phyloP scores from a whole-genome alignment of 2,113 vertebrate genomes.

The Crotalus helleri region DNA sequence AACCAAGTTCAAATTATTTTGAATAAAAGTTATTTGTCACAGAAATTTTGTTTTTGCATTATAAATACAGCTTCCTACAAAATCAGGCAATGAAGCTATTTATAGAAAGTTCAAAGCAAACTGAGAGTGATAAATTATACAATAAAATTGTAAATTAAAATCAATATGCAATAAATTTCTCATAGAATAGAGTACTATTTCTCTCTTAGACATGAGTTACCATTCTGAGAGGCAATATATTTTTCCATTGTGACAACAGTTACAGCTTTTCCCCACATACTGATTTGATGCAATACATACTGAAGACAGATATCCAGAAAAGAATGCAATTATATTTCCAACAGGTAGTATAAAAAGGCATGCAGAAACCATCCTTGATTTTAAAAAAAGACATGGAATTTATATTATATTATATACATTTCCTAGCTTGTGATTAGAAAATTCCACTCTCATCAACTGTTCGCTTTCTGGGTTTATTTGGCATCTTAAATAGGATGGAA shows the following conservation, averaged over 20 bases:
- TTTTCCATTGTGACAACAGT: conserved; percentile 34
- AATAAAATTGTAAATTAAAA: neutral
- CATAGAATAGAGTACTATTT: neutral
- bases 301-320: neutral
- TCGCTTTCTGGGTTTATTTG: neutral
- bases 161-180: neutral
- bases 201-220: neutral
- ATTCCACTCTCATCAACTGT: neutral
- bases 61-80: neutral
- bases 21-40: neutral
- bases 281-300: neutral
- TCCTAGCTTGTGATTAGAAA: neutral
- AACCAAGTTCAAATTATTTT: neutral
- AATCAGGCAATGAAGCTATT: neutral
- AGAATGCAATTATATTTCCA: neutral
- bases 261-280: conserved; percentile 29
- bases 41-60: neutral
- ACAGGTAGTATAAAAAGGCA: neutral
- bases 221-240: conserved; percentile 34
- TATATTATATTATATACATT: neutral
- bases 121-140: neutral
- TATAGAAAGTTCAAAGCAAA: neutral
- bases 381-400: neutral
- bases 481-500: neutral
- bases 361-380: neutral